Evolutionary conservation across 1,140 invertebrate species (phyloP).

Genomic region (Drosophila virilis): DNA sequence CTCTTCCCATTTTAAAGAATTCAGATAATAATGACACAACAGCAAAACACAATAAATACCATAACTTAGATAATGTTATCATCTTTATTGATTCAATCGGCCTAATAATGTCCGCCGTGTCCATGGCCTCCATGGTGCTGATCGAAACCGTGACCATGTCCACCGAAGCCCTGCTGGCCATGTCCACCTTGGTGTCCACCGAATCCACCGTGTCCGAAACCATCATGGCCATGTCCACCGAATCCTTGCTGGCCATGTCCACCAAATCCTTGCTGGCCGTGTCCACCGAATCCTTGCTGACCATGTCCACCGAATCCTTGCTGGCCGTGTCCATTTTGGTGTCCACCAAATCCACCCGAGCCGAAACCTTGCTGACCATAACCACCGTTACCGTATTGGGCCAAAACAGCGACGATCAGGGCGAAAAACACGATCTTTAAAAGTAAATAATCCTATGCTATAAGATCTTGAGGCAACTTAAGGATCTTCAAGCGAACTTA

Average conservation of each 20-base stretch:
- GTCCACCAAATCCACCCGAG: neutral
- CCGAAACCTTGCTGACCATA: neutral
- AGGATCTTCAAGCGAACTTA: neutral
- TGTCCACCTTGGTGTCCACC: conserved; percentile 10
- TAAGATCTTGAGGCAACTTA: neutral
- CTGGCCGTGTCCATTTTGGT: neutral
- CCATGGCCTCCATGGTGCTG: conserved; percentile 11
- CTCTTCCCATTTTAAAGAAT: too few relatives aligned
- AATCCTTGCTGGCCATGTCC: too few relatives aligned
- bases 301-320: too few relatives aligned
- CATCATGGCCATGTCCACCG: too few relatives aligned
- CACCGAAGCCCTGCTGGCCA: conserved; percentile 5
- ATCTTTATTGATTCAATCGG: too few relatives aligned
- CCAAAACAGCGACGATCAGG: conserved; percentile 20
- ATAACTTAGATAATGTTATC: too few relatives aligned
- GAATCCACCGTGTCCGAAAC: conserved; percentile 3
- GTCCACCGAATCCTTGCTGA: too few relatives aligned
- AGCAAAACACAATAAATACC: too few relatives aligned
- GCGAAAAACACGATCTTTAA: conserved; percentile 19
- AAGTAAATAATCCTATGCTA: neutral
- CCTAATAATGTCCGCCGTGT: neutral
- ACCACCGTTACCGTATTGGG: neutral
- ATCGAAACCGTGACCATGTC: too few relatives aligned
- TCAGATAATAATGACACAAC: too few relatives aligned
- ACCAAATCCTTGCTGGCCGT: too few relatives aligned